phyloP scores from a whole-genome alignment of 2,888 invertebrate genomes.

The Unio delphinus region DNA sequence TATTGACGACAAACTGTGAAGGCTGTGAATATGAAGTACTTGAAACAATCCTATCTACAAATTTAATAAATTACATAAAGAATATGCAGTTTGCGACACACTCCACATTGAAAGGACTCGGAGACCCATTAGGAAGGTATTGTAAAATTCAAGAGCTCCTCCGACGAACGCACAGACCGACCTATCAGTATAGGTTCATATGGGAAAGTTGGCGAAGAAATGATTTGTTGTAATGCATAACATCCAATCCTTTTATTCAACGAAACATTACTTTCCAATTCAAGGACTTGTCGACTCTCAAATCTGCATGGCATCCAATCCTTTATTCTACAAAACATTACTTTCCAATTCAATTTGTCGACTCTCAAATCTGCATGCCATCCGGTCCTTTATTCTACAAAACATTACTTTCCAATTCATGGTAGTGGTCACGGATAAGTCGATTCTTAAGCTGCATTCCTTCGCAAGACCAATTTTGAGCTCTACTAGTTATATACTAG shows the following conservation, averaged over 20 bases:
- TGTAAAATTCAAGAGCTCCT: constrained; percentile 35
- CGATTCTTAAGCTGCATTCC: no score
- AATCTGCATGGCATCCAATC: neutral
- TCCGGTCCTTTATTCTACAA: neutral
- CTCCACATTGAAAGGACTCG: constrained; percentile 12
- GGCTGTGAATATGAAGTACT: constrained; percentile 42
- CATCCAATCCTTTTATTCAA: constrained; percentile 2
- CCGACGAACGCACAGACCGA: constrained; percentile 31
- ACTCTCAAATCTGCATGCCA: neutral
- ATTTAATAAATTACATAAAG: constrained; percentile 26
- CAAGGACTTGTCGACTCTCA: no score
- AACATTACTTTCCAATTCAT: no score
- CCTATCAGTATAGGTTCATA: constrained; percentile 34
- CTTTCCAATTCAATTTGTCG: no score
- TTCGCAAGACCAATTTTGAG: no score
- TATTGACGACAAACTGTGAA: constrained; percentile 41
- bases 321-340: neutral
- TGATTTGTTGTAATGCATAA: constrained; percentile 6
- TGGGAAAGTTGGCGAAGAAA: constrained; percentile 40
- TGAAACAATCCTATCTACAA: constrained; percentile 25
- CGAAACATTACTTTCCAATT: no score
- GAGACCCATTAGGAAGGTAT: constrained; percentile 28
- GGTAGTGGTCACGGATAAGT: no score
- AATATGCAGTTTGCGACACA: constrained; percentile 43
- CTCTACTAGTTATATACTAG: no score